Evolutionary conservation across 2,888 invertebrate genomes (phyloP).

Genomic region (Ctenicera cuprea): DNA sequence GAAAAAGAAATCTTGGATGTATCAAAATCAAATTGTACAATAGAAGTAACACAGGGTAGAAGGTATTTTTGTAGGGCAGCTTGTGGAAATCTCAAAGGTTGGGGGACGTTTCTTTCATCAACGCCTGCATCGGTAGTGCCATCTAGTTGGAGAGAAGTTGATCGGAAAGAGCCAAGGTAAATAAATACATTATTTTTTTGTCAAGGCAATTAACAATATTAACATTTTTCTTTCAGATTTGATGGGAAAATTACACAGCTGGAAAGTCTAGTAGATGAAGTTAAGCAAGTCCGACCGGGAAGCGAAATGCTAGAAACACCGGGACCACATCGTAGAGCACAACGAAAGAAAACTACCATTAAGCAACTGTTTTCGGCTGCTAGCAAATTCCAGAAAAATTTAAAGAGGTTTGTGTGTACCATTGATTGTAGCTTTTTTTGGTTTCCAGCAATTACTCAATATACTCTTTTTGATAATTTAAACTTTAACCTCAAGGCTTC

Average conservation of each 20-base stretch:
- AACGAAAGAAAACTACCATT: conserved; percentile 88
- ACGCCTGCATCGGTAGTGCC: conserved; percentile 91
- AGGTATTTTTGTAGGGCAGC: conserved; percentile 93
- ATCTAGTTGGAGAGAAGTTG: conserved; percentile 95
- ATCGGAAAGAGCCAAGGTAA: conserved; percentile 78
- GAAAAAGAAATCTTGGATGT: conserved; percentile 85
- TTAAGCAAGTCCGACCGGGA: conserved; percentile 77
- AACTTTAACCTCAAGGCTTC: too few relatives aligned
- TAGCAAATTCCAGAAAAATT: conserved; percentile 96
- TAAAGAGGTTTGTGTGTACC: conserved; percentile 83
- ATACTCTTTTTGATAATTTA: too few relatives aligned
- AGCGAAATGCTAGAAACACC: conserved; percentile 81
- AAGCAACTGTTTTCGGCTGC: conserved; percentile 96
- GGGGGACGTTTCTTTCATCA: conserved; percentile 85
- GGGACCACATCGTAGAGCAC: conserved; percentile 80
- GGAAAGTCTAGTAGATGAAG: conserved; percentile 84
- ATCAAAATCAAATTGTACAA: conserved; percentile 77
- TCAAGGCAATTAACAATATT: neutral
- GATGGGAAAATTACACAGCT: conserved; percentile 83
- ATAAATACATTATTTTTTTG: neutral
- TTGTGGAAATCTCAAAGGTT: conserved; percentile 96
- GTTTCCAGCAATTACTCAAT: neutral
- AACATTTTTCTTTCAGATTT: conserved; percentile 71
- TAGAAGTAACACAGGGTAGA: conserved; percentile 88
- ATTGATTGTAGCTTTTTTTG: too few relatives aligned